Conservation (phyloP, 2,888 invertebrate genomes). For the Cerastis leucographa region DNA sequence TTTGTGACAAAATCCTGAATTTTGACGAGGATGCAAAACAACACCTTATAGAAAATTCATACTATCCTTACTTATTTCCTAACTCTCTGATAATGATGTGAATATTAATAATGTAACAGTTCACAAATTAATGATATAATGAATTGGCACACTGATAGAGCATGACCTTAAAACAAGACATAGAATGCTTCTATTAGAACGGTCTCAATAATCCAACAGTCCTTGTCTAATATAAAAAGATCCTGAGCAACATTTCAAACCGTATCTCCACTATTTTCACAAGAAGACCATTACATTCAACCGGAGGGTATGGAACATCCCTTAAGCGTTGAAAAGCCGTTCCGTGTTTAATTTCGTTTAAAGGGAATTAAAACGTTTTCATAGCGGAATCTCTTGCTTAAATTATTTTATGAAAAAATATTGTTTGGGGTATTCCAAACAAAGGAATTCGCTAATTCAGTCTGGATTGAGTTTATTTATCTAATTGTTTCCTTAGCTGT, state of each 20-base stretch:
- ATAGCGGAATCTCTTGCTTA: constrained; percentile 66
- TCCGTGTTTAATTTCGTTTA: constrained; percentile 77
- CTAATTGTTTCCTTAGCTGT: constrained; percentile 30
- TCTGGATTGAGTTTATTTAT: constrained; percentile 48
- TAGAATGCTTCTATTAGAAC: background rate
- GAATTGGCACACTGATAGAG: background rate
- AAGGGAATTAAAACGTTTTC: constrained; percentile 75
- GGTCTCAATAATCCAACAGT: background rate
- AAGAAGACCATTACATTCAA: constrained; percentile 67
- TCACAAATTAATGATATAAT: background rate
- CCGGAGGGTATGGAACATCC: constrained; percentile 64
- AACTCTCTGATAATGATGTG: background rate
- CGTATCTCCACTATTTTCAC: constrained; percentile 64
- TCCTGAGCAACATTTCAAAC: constrained; percentile 19
- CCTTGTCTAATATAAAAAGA: background rate
- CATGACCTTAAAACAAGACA: background rate
- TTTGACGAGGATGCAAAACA: too few species aligned
- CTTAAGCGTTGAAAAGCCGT: constrained; percentile 72
- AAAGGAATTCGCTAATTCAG: constrained; percentile 23
- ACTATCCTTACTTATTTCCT: background rate
- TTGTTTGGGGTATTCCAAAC: constrained; percentile 14
- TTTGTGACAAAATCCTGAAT: too few species aligned
- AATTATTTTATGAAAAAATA: constrained; percentile 68
- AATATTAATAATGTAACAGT: background rate
- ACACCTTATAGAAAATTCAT: background rate